phyloP scores from a whole-genome alignment of 2,888 invertebrate species.

The Heliconius cydno region DNA sequence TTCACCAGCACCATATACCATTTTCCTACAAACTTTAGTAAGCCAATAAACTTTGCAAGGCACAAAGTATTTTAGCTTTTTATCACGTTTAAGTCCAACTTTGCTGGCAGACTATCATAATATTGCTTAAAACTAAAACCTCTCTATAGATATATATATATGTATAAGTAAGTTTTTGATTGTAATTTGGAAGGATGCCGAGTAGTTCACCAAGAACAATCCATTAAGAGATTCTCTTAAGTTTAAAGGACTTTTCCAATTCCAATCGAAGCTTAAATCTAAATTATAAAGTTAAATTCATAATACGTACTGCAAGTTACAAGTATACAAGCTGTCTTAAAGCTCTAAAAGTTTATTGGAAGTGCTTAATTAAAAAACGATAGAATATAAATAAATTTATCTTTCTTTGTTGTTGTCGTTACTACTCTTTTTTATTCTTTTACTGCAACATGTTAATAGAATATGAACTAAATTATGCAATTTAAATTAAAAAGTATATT shows the following conservation, averaged over 20 bases:
- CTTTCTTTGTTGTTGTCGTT: no score
- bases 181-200: constrained; percentile 40
- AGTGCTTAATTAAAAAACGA: constrained; percentile 1
- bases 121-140: constrained; percentile 29
- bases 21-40: constrained; percentile 2
- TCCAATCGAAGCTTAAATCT: constrained; percentile 46
- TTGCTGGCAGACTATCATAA: constrained; percentile 18
- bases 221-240: constrained; percentile 39
- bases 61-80: constrained; percentile 18
- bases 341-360: constrained; percentile 34
- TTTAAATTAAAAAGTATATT: no score
- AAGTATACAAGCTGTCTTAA: constrained; percentile 47
- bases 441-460: no score
- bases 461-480: no score
- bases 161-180: constrained; percentile 36
- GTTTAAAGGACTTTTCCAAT: constrained; percentile 47
- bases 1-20: background rate
- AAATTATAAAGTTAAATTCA: constrained; percentile 47
- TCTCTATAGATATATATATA: constrained; percentile 27
- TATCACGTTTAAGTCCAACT: constrained; percentile 14
- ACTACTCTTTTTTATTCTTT: no score
- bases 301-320: constrained; percentile 44
- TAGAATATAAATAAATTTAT: background rate
- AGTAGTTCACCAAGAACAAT: constrained; percentile 47
- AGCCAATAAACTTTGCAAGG: constrained; percentile 3